Conservation (phyloP, 2,888 invertebrate genomes). For the Xanthorhoe spadicearia region DNA sequence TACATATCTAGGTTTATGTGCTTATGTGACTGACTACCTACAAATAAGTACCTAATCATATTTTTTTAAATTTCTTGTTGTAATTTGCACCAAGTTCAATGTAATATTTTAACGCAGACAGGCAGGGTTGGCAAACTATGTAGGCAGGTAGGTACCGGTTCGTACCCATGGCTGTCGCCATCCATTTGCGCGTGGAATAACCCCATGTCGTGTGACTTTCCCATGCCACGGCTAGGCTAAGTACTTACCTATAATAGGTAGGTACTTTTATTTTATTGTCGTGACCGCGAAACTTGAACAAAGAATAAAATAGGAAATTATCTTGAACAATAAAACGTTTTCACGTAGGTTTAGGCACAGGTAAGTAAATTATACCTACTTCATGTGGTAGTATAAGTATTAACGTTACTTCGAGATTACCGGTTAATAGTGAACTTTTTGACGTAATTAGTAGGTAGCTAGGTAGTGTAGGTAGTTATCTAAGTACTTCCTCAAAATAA, state of each 20-base stretch:
- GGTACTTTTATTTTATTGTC: constrained; percentile 36
- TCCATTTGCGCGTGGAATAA: constrained; percentile 21
- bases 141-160: no score
- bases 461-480: no score
- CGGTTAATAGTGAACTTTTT: not conserved
- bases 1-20: not conserved
- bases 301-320: constrained; percentile 13
- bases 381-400: not conserved
- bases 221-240: constrained; percentile 43
- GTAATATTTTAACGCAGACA: constrained; percentile 1
- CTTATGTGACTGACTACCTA: not conserved
- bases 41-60: no score
- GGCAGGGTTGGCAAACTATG: constrained; percentile 12
- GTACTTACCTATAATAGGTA: constrained; percentile 26
- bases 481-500: no score
- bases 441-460: no score
- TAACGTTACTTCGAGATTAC: not conserved
- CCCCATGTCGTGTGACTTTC: constrained; percentile 52
- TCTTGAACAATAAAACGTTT: constrained; percentile 14
- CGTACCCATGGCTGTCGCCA: constrained; percentile 18
- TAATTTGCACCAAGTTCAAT: not conserved
- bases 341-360: not conserved
- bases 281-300: constrained; percentile 38
- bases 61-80: not conserved
- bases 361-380: not conserved